Base-by-base conservation (phyloP, 2,797 vertebrate species). In the Typhlichthys subterraneus region DNA sequence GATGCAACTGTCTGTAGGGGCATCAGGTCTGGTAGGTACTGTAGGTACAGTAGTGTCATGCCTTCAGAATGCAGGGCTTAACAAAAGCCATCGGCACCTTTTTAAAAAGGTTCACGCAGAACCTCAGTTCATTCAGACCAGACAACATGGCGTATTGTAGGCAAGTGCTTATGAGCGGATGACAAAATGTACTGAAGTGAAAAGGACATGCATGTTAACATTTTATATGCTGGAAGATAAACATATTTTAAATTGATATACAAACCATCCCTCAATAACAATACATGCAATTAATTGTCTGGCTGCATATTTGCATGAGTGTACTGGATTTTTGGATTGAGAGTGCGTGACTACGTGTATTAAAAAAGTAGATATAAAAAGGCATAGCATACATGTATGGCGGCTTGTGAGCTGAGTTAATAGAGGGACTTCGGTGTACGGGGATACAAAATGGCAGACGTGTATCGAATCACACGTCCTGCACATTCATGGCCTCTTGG, bases 401-500 rank as follows among this genome's bases (percentile, higher is more conserved):
- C 31, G 55, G 53, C 9, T 52, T 77, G 49, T 61, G 47, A 59
- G 45, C 0, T 1, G 15, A 72, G 56, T 53, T 59, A 29, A 59
- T 47, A 62, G 65, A 75, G 53, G 76, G 65, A 23, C 57, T 53
- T 10, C 59, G 51, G 60, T 50, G 42, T 42, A 31, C 19, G 42
- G 14, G 13, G 42, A 6, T 10, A 19, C 2, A 52, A 14, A 19
- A 15, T 15, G 15, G 50, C 19, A 15, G 19, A 19, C 11, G 45
- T 23, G 17, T n/a, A 38, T 4, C 29, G 5, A 58, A 33, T 93
- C 91, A 99, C 45, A 99, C 88, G 1, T 92, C 88, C 88, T 99
- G 97, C 52, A 94, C 92, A 0, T 88, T 81, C 94, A 95, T 97
- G 79, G 96, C 95, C 1, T 92, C 78, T 1, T 92, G 67, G 0